These are phyloP conservation scores for Pseudochirops cupreus DNA, from an alignment of 2,797 vertebrate genomes.

Conservation along the genomic window DNA sequence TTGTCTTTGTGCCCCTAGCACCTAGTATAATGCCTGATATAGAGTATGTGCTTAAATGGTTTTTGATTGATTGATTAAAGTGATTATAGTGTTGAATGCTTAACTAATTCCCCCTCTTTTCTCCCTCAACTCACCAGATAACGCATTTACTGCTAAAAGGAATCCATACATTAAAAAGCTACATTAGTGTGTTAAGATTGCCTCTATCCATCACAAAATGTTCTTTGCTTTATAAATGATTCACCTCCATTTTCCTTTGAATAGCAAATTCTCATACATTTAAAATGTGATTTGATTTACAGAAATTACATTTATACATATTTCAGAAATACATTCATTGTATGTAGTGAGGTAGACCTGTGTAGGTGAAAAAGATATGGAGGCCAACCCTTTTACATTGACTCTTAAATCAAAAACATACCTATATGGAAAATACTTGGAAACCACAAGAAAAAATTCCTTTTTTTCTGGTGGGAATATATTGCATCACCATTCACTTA, in stretches of 20 bases:
- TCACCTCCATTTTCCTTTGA: conserved; percentile 1
- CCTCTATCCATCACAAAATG: background rate
- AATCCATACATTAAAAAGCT: background rate
- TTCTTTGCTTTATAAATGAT: conserved; percentile 29
- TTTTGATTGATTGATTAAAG: background rate
- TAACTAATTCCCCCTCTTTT: background rate
- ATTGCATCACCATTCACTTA: conserved; percentile 75
- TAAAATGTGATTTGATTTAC: background rate
- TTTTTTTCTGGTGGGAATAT: conserved; percentile 76
- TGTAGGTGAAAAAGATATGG: conserved; percentile 31
- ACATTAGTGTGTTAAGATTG: background rate
- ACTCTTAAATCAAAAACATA: conserved; percentile 31
- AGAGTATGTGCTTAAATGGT: background rate
- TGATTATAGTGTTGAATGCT: background rate
- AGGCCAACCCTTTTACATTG: conserved; percentile 20
- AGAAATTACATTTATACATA: background rate
- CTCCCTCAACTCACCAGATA: background rate
- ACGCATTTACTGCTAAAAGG: background rate
- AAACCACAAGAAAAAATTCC: conserved; percentile 62
- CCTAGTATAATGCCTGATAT: background rate
- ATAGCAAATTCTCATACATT: background rate
- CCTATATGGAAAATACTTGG: background rate
- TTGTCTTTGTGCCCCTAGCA: background rate
- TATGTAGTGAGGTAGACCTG: conserved; percentile 20
- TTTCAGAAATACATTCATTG: conserved; percentile 8